A percentile compares a stretch with the other conserved stretches of the same genome.
These are phyloP conservation scores for Oreochromis aureus DNA, from an alignment of 2,113 vertebrate genomes.

Conservation along the genomic window DNA sequence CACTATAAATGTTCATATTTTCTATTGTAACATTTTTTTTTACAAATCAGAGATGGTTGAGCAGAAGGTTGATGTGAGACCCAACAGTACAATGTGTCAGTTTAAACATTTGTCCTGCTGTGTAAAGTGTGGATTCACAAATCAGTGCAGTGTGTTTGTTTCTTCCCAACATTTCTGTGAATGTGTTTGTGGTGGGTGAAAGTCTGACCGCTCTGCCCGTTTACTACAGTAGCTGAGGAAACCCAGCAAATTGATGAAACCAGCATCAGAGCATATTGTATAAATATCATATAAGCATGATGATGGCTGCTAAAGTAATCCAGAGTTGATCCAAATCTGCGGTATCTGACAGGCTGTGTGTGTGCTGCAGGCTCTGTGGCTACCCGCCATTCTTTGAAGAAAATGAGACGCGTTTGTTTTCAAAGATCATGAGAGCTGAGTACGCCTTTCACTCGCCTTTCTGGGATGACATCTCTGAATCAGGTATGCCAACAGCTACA, in stretches of 20 bases:
- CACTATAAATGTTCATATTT: background rate
- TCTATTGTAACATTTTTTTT: background rate
- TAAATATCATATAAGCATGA: background rate
- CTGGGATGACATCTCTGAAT: slow-evolving; percentile 92
- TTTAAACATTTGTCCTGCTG: background rate
- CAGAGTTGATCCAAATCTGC: background rate
- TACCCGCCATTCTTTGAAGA: slow-evolving; percentile 96
- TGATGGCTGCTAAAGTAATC: background rate
- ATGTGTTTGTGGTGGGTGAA: background rate
- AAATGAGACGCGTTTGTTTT: slow-evolving; percentile 85
- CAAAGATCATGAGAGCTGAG: slow-evolving; percentile 90
- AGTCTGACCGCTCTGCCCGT: background rate
- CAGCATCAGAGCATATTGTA: background rate
- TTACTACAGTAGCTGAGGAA: background rate
- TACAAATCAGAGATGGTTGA: background rate
- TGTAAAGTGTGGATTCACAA: background rate
- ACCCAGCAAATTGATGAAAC: background rate
- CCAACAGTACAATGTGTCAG: background rate
- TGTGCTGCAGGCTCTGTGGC: slow-evolving; percentile 80
- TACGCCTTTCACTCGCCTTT: slow-evolving; percentile 91
- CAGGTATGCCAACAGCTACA: slow-evolving; percentile 69
- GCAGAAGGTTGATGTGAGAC: background rate
- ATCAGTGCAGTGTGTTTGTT: background rate
- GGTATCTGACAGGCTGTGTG: background rate
- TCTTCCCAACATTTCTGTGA: background rate